Conservation (phyloP, 2,888 invertebrate species). For the Pristionchus maxplancki region DNA sequence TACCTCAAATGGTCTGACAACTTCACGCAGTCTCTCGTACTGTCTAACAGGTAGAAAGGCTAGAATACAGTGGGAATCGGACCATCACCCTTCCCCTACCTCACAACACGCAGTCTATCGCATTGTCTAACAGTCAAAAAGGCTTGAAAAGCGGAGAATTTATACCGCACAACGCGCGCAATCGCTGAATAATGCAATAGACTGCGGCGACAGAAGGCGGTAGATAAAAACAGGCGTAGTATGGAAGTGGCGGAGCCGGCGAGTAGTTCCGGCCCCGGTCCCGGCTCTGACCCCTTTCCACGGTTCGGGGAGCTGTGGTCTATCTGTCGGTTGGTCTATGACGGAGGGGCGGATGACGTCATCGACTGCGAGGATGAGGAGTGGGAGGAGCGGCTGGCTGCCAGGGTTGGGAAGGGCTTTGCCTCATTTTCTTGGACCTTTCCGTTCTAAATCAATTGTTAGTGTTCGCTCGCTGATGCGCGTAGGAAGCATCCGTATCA, state of each 20-base stretch:
- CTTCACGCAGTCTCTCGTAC: too few species aligned
- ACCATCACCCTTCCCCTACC: too few species aligned
- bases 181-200: slow-evolving; percentile 31
- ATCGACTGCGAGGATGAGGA: slow-evolving; percentile 21
- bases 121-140: neutral
- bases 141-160: neutral
- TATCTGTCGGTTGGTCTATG: slow-evolving; percentile 1
- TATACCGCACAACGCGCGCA: neutral
- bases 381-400: neutral
- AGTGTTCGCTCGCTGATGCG: too few species aligned
- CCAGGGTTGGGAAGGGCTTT: neutral
- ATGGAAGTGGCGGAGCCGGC: neutral
- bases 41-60: too few species aligned
- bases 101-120: too few species aligned
- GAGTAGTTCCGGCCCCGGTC: neutral
- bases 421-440: too few species aligned
- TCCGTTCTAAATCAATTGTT: too few species aligned
- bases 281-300: neutral
- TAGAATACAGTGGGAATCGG: too few species aligned
- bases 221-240: slow-evolving; percentile 20
- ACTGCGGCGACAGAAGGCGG: neutral
- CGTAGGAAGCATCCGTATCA: too few species aligned
- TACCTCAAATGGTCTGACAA: neutral
- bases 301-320: slow-evolving; percentile 33
- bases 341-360: neutral